Conservation (phyloP, 1,140 invertebrate species). For the Portunus trituberculatus region DNA sequence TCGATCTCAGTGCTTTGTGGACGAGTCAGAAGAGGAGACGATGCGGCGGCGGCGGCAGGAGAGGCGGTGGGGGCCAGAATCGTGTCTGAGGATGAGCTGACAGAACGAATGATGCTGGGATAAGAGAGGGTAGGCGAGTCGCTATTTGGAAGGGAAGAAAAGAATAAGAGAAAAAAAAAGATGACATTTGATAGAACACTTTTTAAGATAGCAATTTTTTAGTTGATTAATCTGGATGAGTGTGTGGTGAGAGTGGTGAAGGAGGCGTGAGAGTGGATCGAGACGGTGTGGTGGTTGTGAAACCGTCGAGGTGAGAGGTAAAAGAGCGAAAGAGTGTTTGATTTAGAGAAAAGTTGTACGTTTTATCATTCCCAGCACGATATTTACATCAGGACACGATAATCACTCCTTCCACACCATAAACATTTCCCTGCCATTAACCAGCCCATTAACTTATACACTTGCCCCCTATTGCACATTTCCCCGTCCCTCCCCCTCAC, state of each 20-base stretch:
- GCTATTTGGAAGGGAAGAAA: neutral
- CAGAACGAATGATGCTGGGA: neutral
- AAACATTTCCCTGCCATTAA: neutral
- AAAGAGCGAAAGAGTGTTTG: neutral
- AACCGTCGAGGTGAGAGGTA: neutral
- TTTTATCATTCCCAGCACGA: neutral
- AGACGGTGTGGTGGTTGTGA: neutral
- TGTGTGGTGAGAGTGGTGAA: too few relatives aligned
- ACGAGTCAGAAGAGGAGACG: neutral
- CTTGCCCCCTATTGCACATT: too few relatives aligned
- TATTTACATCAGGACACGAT: neutral
- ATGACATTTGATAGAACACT: too few relatives aligned
- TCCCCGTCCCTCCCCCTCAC: neutral
- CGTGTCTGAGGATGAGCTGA: neutral
- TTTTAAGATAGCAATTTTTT: too few relatives aligned
- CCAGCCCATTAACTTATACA: neutral
- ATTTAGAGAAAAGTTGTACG: neutral
- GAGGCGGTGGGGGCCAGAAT: neutral
- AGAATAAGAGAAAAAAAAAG: neutral
- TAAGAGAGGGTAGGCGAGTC: neutral
- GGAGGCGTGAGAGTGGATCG: too few relatives aligned
- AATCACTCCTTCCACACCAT: neutral
- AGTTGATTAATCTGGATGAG: too few relatives aligned
- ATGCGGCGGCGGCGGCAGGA: too few relatives aligned
- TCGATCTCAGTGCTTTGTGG: neutral